Evolutionary conservation across 1,140 invertebrate species (phyloP).

Genomic region (Macrosteles quadrilineatus): DNA sequence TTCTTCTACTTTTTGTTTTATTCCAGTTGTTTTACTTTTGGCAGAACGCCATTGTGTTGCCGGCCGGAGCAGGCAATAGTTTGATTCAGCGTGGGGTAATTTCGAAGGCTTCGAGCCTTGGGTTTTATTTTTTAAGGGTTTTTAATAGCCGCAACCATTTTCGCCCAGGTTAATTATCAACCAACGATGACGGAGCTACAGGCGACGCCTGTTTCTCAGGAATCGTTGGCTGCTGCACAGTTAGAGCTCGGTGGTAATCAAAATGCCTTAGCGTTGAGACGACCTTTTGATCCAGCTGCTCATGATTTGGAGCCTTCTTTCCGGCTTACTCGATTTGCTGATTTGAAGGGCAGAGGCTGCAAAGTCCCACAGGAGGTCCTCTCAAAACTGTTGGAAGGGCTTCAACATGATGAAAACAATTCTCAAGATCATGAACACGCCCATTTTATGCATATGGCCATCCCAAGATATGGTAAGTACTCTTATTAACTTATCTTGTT

Average conservation of each 20-base stretch:
- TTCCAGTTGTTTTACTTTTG: no score
- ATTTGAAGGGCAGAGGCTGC: constrained; percentile 98
- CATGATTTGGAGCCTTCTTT: constrained; percentile 94
- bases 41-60: background rate
- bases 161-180: constrained; percentile 15
- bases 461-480: constrained; percentile 83
- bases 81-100: background rate
- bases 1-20: background rate
- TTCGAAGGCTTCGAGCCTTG: background rate
- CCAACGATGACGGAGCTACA: constrained; percentile 54
- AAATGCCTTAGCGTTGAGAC: constrained; percentile 74
- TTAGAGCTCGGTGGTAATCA: constrained; percentile 81
- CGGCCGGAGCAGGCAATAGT: background rate
- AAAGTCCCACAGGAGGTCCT: constrained; percentile 98
- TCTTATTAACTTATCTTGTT: no score
- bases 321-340: constrained; percentile 94
- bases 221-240: constrained; percentile 75
- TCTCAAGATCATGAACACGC: constrained; percentile 81
- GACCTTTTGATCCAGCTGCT: constrained; percentile 92
- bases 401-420: constrained; percentile 82
- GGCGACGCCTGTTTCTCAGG: constrained; percentile 62
- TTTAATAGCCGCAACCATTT: constrained; percentile 22
- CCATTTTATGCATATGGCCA: constrained; percentile 86
- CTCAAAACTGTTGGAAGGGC: constrained; percentile 92
- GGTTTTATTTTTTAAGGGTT: background rate